phyloP scores from a whole-genome alignment of 2,888 invertebrate genomes.

The Andrena marginata region DNA sequence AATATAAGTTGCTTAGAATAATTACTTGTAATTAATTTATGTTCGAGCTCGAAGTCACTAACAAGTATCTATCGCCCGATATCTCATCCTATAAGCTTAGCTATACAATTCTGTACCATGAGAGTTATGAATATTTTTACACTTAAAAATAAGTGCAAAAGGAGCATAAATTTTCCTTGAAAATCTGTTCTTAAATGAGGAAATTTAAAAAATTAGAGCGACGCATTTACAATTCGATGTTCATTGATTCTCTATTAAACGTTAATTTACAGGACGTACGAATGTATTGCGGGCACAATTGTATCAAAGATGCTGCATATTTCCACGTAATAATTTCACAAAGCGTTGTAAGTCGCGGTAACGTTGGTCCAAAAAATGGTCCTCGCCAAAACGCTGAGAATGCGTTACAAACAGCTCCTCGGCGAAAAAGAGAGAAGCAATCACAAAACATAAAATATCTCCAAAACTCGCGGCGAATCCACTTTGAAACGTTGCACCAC shows the following conservation, averaged over 20 bases:
- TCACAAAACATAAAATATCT: not conserved
- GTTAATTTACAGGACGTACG: no score
- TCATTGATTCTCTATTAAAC: no score
- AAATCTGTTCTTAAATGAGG: not conserved
- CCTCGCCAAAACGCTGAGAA: not conserved
- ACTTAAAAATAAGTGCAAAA: no score
- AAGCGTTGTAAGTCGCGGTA: not conserved
- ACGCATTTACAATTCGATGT: no score
- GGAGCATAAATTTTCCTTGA: not conserved
- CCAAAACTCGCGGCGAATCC: conserved; percentile 9
- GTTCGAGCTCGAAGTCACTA: not conserved
- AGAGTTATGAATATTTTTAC: no score
- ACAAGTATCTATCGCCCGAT: not conserved
- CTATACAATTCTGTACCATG: no score
- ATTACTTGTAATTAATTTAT: not conserved
- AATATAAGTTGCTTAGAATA: no score
- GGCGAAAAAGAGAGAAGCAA: not conserved
- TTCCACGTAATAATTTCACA: not conserved
- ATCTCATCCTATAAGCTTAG: no score
- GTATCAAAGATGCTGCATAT: not conserved
- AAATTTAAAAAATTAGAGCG: not conserved
- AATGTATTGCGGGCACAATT: no score
- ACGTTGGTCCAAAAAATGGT: not conserved
- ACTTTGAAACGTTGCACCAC: conserved; percentile 13
- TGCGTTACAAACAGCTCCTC: not conserved